Evolutionary conservation across 2,888 invertebrate genomes (phyloP).

Genomic region (Digitonthophagus gazella): DNA sequence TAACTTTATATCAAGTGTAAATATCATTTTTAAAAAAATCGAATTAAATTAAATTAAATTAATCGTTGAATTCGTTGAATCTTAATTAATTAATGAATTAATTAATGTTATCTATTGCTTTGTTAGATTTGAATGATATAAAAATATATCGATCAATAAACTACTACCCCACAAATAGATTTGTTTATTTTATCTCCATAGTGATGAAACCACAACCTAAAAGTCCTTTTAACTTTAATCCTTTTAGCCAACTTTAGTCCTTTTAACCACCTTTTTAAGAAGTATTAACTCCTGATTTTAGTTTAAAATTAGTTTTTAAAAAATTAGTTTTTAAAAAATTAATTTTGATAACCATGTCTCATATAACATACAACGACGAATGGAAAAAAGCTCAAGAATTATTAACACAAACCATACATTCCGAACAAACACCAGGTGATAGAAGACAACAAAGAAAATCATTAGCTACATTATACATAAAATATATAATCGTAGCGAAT

Average conservation of each 20-base stretch:
- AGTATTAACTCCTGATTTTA: too few species aligned
- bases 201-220: background rate
- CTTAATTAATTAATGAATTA: too few species aligned
- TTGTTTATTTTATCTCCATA: background rate
- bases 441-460: slow-evolving; percentile 59
- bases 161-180: background rate
- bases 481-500: slow-evolving; percentile 75
- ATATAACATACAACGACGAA: slow-evolving; percentile 67
- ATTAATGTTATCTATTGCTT: background rate
- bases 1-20: slow-evolving; percentile 5
- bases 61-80: background rate
- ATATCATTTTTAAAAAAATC: slow-evolving; percentile 3
- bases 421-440: slow-evolving; percentile 63
- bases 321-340: background rate
- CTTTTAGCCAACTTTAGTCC: too few species aligned
- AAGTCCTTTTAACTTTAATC: too few species aligned
- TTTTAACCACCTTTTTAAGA: too few species aligned
- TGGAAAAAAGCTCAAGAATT: slow-evolving; percentile 67
- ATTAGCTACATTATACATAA: slow-evolving; percentile 72
- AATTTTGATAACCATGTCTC: slow-evolving; percentile 62
- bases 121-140: background rate
- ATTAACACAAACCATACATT: slow-evolving; percentile 59
- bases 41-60: background rate
- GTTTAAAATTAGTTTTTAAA: too few species aligned
- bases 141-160: background rate